Base-by-base conservation (phyloP, 2,113 vertebrate species). In the Genyomyrus donnyi region DNA sequence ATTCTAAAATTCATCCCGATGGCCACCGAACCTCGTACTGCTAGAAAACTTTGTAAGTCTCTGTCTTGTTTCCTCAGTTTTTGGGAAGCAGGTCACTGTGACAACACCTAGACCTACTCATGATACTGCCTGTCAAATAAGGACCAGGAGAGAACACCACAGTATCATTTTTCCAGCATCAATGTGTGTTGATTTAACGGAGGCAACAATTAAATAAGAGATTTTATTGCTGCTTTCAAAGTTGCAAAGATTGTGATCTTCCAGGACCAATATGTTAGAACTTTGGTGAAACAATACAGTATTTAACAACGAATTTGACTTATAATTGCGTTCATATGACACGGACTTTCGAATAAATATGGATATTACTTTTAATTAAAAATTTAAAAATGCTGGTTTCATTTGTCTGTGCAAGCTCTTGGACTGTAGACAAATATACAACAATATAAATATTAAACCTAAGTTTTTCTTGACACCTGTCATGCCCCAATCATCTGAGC, bases 271-370 rank as follows among this genome's bases (percentile, higher is more conserved):
- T 48, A 46, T 48, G 24, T 45, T 85, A 45, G 3, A 85, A 24
- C 45, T 85, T 85, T 9, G 3, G 21, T 85, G 24, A 85, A 85
- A 84, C 19, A 45, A 42, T 45, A 48, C 21, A 85, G 42, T 85
- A 85, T 85, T 85, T 85, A 48, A 85, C 83, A 85, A 13, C 21
- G 42, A 85, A 85, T 85, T 46, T 85, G 21, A 48, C 83, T 80
- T 80, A 8, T 42, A 80, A 80, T 80, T 80, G 35, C 35, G 7
- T 17, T 80, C 15, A 39, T 42, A 39, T 42, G 74, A 80, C 11
- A 42, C 31, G 42, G 74, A 42, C 39, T 80, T 80, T 80, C 74
- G 19, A 80, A 42, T 42, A 80, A 80, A 80, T 42, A 15, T 42
- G 4, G 0, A 39, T 42, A 80, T 70, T 31, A 42, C 35, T 19